phyloP scores from a whole-genome alignment of 2,888 invertebrate genomes.

The Sesamia inferens region DNA sequence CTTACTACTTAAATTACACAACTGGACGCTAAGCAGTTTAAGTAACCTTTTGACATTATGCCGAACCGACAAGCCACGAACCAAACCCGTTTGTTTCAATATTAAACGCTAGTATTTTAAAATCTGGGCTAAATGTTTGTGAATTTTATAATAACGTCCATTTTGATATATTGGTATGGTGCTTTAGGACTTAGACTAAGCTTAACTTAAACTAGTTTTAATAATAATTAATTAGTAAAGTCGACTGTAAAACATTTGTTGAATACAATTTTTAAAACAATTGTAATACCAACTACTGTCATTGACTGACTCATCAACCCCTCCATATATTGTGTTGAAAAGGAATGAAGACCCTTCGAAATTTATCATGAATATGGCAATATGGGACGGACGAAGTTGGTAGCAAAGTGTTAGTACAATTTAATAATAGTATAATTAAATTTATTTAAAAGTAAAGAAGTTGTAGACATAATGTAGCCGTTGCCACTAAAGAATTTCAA shows the following conservation, averaged over 20 bases:
- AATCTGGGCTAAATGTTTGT: conserved; percentile 20
- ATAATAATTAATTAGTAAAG: not conserved
- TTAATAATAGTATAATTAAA: not conserved
- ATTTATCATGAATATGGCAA: not conserved
- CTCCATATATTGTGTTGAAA: not conserved
- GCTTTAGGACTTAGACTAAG: not conserved
- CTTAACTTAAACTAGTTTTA: not conserved
- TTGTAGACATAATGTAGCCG: not conserved
- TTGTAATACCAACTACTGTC: not conserved
- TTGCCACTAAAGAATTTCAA: conserved; percentile 35
- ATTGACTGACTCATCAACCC: not conserved
- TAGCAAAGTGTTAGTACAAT: not conserved
- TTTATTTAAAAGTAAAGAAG: conserved; percentile 18
- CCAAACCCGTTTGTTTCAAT: conserved; percentile 48
- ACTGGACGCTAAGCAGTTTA: conserved; percentile 51
- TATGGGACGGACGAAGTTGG: not conserved
- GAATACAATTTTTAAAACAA: not conserved
- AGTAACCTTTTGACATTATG: conserved; percentile 62
- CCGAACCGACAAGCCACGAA: conserved; percentile 51
- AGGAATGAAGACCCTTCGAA: not conserved
- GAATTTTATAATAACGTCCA: conserved; percentile 17
- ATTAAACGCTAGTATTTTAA: conserved; percentile 42
- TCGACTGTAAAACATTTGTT: not conserved
- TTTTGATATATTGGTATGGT: not conserved
- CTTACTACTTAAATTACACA: conserved; percentile 44